These are phyloP conservation scores for Bucorvus abyssinicus DNA, from an alignment of 2,797 vertebrate species.

Conservation along the genomic window DNA sequence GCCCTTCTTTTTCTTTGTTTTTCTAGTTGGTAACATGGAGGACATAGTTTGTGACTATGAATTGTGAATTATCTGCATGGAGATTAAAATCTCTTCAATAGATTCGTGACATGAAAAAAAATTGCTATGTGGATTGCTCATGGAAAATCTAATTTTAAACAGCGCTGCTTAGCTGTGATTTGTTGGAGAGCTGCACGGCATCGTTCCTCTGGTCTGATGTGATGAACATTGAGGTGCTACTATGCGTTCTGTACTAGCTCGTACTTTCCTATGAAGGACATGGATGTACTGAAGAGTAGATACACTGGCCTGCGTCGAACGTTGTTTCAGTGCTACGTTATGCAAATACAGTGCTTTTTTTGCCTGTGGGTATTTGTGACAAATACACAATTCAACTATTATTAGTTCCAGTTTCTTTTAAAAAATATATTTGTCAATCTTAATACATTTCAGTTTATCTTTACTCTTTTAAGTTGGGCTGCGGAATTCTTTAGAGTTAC, in stretches of 20 bases:
- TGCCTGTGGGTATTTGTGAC: neutral
- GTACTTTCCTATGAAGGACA: neutral
- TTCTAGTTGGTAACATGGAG: neutral
- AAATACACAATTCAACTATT: neutral
- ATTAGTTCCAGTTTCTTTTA: neutral
- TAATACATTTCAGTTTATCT: neutral
- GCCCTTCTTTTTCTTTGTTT: neutral
- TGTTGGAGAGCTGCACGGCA: neutral
- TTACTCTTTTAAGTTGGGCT: neutral
- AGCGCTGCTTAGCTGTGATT: neutral
- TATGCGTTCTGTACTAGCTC: neutral
- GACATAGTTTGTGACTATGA: neutral
- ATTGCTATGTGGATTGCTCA: conserved; percentile 2
- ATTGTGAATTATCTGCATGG: neutral
- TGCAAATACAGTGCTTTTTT: neutral
- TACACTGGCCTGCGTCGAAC: neutral
- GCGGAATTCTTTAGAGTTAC: neutral
- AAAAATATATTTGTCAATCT: neutral
- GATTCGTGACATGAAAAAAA: neutral
- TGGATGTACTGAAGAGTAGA: neutral
- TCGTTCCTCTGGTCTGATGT: neutral
- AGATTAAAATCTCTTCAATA: conserved; percentile 28
- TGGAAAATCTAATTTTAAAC: conserved; percentile 61
- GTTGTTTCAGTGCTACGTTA: neutral
- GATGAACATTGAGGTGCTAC: neutral